These are phyloP conservation scores for Theristicus caerulescens DNA, from an alignment of 2,113 vertebrate genomes.

Conservation along the genomic window DNA sequence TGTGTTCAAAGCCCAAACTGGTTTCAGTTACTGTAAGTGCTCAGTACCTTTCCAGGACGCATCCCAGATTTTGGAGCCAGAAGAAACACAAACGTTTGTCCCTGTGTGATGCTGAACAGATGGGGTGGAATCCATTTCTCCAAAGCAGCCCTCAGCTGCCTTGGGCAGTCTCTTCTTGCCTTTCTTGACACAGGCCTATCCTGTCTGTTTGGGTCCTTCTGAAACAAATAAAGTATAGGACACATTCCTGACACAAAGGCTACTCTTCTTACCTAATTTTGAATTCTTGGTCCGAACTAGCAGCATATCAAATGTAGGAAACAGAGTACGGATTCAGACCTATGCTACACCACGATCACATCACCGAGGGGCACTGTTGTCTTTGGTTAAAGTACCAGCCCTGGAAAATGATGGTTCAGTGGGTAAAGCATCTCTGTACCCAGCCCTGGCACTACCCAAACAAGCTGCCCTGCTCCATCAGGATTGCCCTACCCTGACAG, in stretches of 20 bases:
- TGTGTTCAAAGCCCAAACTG: not conserved
- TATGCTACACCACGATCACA: not conserved
- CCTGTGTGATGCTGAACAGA: not conserved
- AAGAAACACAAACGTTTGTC: not conserved
- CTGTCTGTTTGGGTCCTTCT: not conserved
- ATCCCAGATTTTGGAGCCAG: not conserved
- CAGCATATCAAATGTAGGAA: rapidly evolving
- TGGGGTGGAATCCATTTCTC: not conserved
- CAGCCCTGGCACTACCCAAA: not conserved
- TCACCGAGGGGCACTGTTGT: constrained; percentile 41
- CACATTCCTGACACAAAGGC: not conserved
- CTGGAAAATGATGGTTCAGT: rapidly evolving
- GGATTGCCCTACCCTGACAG: not conserved
- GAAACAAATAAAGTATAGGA: rapidly evolving
- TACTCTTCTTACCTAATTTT: not conserved
- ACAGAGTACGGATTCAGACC: rapidly evolving
- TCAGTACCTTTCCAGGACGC: not conserved
- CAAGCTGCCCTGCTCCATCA: not conserved
- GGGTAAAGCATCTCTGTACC: not conserved
- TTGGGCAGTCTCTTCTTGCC: not conserved
- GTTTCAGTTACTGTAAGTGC: not conserved
- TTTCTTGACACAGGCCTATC: not conserved
- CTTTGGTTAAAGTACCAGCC: not conserved
- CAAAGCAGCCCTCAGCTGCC: not conserved
- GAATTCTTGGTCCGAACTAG: not conserved